Conservation (phyloP, 2,888 invertebrate species). For the Nomada flava region DNA sequence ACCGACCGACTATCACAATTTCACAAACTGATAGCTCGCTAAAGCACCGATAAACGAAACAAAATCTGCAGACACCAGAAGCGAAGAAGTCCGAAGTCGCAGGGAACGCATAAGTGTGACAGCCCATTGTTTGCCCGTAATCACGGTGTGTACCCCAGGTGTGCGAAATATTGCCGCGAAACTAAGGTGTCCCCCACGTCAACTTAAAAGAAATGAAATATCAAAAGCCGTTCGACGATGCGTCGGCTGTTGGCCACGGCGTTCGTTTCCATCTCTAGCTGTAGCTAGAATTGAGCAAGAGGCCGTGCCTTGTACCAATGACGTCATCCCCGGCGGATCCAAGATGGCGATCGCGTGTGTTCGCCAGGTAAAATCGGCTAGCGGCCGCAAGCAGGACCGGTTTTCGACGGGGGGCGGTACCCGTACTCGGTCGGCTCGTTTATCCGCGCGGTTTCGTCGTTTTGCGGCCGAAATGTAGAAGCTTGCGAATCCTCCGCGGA, state of each 20-base stretch:
- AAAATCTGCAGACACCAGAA: not conserved
- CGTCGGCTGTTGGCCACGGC: constrained; percentile 16
- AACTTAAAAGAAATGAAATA: not conserved
- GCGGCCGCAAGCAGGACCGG: constrained; percentile 69
- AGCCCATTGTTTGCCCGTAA: constrained; percentile 6
- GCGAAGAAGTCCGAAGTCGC: too few relatives aligned
- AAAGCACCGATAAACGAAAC: not conserved
- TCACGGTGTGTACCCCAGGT: too few relatives aligned
- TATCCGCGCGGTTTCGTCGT: constrained; percentile 63
- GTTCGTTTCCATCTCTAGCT: constrained; percentile 42
- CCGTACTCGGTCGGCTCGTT: constrained; percentile 65
- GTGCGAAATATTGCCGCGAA: not conserved
- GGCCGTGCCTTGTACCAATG: constrained; percentile 76
- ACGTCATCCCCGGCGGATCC: constrained; percentile 76
- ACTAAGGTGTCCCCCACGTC: not conserved
- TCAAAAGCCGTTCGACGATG: constrained; percentile 2
- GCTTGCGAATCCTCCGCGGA: constrained; percentile 48
- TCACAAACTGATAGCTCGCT: too few relatives aligned
- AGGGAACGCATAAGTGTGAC: not conserved
- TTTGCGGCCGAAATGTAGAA: constrained; percentile 63
- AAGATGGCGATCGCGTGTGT: constrained; percentile 70
- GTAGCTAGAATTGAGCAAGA: constrained; percentile 67
- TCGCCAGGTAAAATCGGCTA: constrained; percentile 70
- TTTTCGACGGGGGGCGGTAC: constrained; percentile 58
- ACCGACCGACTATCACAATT: too few relatives aligned